A percentile compares a stretch with the other conserved stretches of the same genome.
Conservation (phyloP, 1,140 invertebrate genomes). For the Drosophila truncata region DNA sequence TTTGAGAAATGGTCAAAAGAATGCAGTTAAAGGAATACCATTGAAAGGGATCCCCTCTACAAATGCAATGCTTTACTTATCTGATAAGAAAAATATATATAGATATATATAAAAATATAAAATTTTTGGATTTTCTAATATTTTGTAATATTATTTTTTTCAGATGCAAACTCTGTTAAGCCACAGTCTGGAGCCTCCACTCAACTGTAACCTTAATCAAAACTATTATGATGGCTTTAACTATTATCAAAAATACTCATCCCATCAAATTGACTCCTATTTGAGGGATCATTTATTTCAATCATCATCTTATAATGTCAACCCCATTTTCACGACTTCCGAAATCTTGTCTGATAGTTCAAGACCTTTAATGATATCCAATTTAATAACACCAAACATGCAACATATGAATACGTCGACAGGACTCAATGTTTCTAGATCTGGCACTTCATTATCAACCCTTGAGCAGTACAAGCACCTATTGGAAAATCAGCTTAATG, state of each 20-base stretch:
- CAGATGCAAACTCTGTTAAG: constrained; percentile 4
- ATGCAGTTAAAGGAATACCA: too few relatives aligned
- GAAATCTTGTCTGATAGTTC: not conserved
- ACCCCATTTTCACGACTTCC: not conserved
- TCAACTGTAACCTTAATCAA: not conserved
- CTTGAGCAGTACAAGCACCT: not conserved
- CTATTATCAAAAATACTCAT: constrained; percentile 5
- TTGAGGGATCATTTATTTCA: not conserved
- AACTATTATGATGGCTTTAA: constrained; percentile 1
- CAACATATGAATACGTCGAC: not conserved
- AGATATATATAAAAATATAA: too few relatives aligned
- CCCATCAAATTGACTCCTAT: not conserved
- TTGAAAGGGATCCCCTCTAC: too few relatives aligned
- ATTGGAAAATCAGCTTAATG: not conserved
- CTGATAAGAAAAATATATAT: too few relatives aligned
- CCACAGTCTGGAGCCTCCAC: not conserved
- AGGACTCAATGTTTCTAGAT: not conserved
- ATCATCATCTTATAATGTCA: not conserved
- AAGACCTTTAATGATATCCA: not conserved
- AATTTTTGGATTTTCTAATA: too few relatives aligned
- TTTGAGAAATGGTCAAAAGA: not conserved
- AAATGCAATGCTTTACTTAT: too few relatives aligned
- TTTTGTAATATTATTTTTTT: not conserved
- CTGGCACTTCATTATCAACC: not conserved
- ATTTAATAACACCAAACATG: not conserved